Percentiles rank a stretch among this genome's conserved stretches.
Evolutionary conservation across 2,113 vertebrate species (phyloP).

Genomic region (Carollia perspicillata): DNA sequence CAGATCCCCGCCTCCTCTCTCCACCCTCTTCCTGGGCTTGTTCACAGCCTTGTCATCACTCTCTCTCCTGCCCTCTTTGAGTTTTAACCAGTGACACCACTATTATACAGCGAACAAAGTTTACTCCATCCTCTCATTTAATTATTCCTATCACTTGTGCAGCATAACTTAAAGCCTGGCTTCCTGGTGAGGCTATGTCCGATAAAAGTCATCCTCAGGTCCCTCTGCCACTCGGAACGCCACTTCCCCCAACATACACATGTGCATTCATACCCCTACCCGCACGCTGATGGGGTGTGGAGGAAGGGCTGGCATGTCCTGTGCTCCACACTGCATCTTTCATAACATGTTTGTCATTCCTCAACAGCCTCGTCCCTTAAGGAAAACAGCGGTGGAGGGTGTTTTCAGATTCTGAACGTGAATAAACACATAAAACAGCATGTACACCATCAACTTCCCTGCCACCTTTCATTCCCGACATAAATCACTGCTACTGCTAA

Average conservation of each 20-base stretch:
- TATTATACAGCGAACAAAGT: neutral
- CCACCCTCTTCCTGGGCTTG: neutral
- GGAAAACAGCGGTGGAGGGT: neutral
- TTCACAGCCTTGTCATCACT: neutral
- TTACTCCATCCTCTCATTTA: neutral
- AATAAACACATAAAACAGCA: neutral
- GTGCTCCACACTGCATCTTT: neutral
- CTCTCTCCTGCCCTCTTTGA: neutral
- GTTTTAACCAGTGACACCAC: neutral
- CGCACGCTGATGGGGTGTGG: neutral
- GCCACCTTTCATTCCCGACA: neutral
- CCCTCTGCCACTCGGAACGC: neutral
- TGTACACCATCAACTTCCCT: neutral
- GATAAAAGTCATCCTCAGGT: neutral
- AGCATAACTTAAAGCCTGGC: neutral
- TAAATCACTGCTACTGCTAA: neutral
- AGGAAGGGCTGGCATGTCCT: neutral
- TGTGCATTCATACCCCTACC: neutral
- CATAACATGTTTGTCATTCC: neutral
- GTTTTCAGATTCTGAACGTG: conserved; percentile 19
- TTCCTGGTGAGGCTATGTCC: neutral
- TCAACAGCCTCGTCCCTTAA: neutral
- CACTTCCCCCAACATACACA: neutral
- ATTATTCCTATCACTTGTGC: neutral
- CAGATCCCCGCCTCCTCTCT: neutral